phyloP scores from a whole-genome alignment of 2,113 vertebrate genomes.

The Plecturocebus donacophilus region DNA sequence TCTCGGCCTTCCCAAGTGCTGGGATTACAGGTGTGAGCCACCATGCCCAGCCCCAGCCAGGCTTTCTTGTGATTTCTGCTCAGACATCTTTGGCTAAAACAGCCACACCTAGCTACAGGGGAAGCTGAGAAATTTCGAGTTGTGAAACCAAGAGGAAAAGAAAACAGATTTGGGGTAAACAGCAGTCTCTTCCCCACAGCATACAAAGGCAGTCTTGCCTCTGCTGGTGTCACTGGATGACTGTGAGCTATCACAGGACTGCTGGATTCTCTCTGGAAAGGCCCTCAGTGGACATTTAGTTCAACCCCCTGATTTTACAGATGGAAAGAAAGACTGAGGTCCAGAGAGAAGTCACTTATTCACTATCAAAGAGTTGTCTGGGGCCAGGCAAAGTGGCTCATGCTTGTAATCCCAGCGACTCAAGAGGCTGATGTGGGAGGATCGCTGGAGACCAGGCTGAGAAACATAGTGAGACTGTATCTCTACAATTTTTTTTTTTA shows the following conservation, averaged over 20 bases:
- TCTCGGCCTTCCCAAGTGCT: no score
- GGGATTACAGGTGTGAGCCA: no score
- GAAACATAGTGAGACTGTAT: neutral
- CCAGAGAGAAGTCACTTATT: neutral
- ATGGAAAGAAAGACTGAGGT: neutral
- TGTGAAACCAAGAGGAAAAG: neutral
- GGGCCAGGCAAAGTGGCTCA: neutral
- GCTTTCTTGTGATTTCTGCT: neutral
- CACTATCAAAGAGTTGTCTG: neutral
- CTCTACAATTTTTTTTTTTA: neutral
- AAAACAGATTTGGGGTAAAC: neutral
- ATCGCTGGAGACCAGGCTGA: neutral
- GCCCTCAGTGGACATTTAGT: neutral
- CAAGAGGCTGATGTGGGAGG: neutral
- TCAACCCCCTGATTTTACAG: neutral
- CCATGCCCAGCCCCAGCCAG: neutral
- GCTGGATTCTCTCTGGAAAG: neutral
- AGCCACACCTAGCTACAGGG: neutral
- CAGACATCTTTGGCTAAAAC: neutral
- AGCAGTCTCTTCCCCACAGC: neutral
- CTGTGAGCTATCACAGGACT: neutral
- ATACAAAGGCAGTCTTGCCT: neutral
- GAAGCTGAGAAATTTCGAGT: constrained; percentile 20
- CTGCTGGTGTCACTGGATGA: neutral
- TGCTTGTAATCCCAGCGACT: neutral